Conservation (phyloP, 92 coral and sea anemone genomes). For the Actinostola sp. region DNA sequence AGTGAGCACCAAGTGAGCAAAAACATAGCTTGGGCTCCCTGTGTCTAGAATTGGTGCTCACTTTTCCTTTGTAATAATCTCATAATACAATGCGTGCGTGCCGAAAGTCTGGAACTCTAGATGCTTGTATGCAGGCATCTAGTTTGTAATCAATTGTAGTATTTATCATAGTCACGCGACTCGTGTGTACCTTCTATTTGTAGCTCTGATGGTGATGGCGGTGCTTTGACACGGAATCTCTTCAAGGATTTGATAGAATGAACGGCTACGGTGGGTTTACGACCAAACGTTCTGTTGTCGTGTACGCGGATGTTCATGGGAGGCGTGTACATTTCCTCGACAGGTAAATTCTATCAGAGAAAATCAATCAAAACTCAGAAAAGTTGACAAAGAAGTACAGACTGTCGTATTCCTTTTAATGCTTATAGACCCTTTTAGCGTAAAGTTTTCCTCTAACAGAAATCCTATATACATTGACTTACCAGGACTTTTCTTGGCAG, state of each 20-base stretch:
- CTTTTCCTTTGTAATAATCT: no score
- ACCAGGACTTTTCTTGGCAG: constrained; percentile 78
- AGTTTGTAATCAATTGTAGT: no score
- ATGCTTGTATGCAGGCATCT: no score
- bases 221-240: constrained; percentile 71
- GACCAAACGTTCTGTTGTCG: constrained; percentile 97
- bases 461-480: no score
- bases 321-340: constrained; percentile 93
- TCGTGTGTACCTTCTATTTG: constrained; percentile 54
- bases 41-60: no score
- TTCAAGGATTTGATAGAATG: constrained; percentile 82
- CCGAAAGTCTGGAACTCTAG: no score
- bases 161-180: no score
- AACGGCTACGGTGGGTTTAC: constrained; percentile 91
- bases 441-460: background rate
- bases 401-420: background rate
- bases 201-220: constrained; percentile 48
- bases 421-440: no score
- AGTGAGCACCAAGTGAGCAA: no score
- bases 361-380: background rate
- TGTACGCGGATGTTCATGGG: constrained; percentile 95
- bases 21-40: no score
- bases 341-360: constrained; percentile 77
- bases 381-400: background rate
- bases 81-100: no score